These are phyloP conservation scores for Bombus soroeensis DNA, from an alignment of 1,140 invertebrate genomes.

Conservation along the genomic window DNA sequence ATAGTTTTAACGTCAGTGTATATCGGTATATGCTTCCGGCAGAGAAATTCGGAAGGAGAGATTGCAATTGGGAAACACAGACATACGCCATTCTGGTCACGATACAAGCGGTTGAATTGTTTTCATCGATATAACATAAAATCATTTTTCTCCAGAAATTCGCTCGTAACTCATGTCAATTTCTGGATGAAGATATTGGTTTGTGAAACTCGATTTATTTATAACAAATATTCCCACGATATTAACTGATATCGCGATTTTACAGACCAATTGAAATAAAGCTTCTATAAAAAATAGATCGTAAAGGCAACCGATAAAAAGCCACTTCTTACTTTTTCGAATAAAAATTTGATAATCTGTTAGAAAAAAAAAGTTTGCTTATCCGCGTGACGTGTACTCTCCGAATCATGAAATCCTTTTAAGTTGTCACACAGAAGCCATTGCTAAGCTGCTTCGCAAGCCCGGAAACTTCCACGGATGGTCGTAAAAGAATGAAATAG, in stretches of 20 bases:
- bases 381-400: background rate
- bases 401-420: background rate
- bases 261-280: background rate
- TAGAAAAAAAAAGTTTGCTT: background rate
- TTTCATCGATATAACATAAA: background rate
- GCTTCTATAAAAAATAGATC: background rate
- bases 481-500: conserved; percentile 19
- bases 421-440: background rate
- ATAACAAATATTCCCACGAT: background rate
- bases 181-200: background rate
- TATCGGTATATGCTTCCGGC: background rate
- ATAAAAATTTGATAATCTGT: background rate
- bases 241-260: background rate
- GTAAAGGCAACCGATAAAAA: background rate
- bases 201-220: background rate
- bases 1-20: conserved; percentile 20
- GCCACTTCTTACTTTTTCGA: too few species aligned
- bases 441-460: background rate
- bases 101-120: background rate
- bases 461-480: background rate
- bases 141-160: background rate
- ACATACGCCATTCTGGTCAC: background rate
- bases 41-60: background rate
- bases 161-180: too few species aligned
- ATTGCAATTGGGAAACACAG: background rate